Evolutionary conservation across 2,113 vertebrate genomes (phyloP).

Genomic region (Fulica atra): DNA sequence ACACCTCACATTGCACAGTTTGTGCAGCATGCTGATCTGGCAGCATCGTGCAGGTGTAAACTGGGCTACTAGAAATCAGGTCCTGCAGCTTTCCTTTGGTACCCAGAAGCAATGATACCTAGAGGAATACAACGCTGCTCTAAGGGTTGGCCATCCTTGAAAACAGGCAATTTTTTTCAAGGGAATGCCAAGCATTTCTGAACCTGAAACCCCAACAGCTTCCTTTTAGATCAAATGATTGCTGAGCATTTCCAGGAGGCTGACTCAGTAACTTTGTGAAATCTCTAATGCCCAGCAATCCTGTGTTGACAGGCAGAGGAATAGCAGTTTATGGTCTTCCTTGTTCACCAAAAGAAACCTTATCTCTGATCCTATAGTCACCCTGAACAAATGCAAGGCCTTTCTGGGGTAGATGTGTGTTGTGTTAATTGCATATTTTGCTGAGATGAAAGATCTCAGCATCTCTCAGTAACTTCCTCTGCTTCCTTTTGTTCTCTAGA

Average conservation of each 20-base stretch:
- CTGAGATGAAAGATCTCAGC: constrained; percentile 61
- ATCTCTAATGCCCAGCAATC: not conserved
- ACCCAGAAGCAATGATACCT: not conserved
- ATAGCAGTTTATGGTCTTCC: constrained; percentile 55
- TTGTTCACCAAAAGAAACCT: constrained; percentile 56
- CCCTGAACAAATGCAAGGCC: not conserved
- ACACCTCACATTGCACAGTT: not conserved
- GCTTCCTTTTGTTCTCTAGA: constrained; percentile 67
- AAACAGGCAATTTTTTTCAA: not conserved
- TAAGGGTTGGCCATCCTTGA: not conserved
- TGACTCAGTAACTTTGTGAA: constrained; percentile 15
- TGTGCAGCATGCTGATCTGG: not conserved
- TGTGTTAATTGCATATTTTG: constrained; percentile 47
- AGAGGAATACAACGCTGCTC: not conserved
- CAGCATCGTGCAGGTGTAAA: not conserved
- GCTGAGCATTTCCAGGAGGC: constrained; percentile 28
- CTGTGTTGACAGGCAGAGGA: not conserved
- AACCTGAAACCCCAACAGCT: not conserved
- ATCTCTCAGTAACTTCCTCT: constrained; percentile 59
- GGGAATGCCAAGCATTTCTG: not conserved
- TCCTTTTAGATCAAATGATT: constrained; percentile 15
- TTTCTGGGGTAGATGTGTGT: constrained; percentile 5
- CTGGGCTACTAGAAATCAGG: too few relatives aligned
- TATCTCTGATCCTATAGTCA: constrained; percentile 32
- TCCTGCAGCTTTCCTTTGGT: not conserved